These are phyloP conservation scores for Antechinus stuartii DNA, from an alignment of 2,113 vertebrate species.

Conservation along the genomic window DNA sequence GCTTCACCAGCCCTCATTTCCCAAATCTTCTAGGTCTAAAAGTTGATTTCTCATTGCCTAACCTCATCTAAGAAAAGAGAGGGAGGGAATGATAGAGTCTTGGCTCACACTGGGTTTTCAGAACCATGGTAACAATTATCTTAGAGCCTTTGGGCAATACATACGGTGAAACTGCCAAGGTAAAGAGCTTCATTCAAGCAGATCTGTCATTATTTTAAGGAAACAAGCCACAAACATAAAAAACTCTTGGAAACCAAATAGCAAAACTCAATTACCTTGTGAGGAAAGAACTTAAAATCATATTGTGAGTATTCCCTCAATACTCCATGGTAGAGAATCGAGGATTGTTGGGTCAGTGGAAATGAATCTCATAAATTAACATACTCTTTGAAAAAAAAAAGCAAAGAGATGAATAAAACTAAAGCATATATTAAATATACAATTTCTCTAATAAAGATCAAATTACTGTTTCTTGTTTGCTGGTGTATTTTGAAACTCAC, in stretches of 20 bases:
- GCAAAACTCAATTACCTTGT: not conserved
- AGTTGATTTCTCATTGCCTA: rapidly evolving
- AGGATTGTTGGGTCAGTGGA: not conserved
- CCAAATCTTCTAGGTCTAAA: not conserved
- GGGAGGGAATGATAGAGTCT: not conserved
- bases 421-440: not conserved
- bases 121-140: slow-evolving; percentile 18
- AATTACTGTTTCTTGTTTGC: not conserved
- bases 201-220: slow-evolving; percentile 33
- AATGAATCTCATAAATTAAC: not conserved
- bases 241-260: not conserved
- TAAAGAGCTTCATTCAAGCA: not conserved
- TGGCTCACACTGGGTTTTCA: not conserved
- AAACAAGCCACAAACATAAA: slow-evolving; percentile 54
- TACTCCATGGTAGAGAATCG: not conserved
- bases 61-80: not conserved
- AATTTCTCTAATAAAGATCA: not conserved
- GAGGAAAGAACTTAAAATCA: not conserved
- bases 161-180: not conserved
- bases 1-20: not conserved
- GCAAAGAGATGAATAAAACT: not conserved
- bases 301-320: not conserved
- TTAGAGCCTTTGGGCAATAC: not conserved
- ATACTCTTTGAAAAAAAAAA: not conserved
- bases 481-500: rapidly evolving